These are phyloP conservation scores for Strix uralensis DNA, from an alignment of 2,113 vertebrate genomes.

Conservation along the genomic window DNA sequence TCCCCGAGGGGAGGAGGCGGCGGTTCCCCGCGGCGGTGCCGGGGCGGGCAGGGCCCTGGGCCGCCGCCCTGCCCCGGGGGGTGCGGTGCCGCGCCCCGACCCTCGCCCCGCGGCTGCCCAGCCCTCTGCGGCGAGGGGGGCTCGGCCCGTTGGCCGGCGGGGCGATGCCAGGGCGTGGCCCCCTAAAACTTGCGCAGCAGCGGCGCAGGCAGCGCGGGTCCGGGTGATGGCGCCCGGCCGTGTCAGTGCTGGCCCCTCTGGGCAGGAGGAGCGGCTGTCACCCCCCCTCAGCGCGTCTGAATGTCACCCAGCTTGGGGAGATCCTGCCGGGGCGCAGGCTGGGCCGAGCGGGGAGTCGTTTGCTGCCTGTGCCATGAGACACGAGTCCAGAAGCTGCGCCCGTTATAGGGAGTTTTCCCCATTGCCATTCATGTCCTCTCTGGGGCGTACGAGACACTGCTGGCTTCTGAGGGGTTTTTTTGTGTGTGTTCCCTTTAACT, in stretches of 20 bases:
- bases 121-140: not conserved
- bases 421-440: rapidly evolving
- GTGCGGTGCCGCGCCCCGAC: too few species aligned
- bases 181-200: rapidly evolving
- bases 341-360: rapidly evolving
- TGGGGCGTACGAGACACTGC: not conserved
- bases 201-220: not conserved
- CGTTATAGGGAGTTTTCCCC: rapidly evolving
- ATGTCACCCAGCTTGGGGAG: rapidly evolving
- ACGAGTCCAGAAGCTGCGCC: rapidly evolving
- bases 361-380: not conserved
- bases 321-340: rapidly evolving
- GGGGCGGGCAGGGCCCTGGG: not conserved
- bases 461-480: not conserved
- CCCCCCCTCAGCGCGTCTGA: rapidly evolving
- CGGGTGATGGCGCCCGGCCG: not conserved
- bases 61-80: not conserved
- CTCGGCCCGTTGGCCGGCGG: not conserved
- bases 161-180: not conserved
- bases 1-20: not conserved
- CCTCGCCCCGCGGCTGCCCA: not conserved
- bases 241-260: rapidly evolving
- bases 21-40: not conserved
- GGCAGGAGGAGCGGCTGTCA: not conserved
- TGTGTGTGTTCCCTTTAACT: not conserved